Conservation (phyloP, 2,113 vertebrate genomes). For the Zosterops lateralis region DNA sequence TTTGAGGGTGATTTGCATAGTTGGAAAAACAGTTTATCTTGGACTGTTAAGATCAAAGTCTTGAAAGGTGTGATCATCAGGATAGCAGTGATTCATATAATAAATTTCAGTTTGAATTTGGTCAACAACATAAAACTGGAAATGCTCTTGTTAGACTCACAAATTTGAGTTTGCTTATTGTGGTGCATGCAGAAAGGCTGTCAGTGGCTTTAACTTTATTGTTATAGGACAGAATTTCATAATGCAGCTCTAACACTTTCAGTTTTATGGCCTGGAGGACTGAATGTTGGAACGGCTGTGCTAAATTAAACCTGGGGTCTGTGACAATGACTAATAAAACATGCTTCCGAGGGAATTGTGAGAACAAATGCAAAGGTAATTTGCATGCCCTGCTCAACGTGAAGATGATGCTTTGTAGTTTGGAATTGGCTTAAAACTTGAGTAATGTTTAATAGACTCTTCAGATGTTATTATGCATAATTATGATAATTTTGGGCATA, state of each 20-base stretch:
- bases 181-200: neutral
- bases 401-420: neutral
- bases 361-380: slow-evolving; percentile 14
- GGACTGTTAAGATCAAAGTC: neutral
- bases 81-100: neutral
- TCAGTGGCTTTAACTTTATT: neutral
- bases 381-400: neutral
- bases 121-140: neutral
- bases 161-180: neutral
- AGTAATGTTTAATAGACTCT: neutral
- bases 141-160: neutral
- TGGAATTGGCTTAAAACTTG: neutral
- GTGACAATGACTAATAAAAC: slow-evolving; percentile 1
- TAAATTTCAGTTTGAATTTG: neutral
- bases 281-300: neutral
- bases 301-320: slow-evolving; percentile 27
- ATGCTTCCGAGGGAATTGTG: slow-evolving; percentile 1
- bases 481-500: neutral
- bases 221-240: neutral
- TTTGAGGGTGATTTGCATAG: neutral
- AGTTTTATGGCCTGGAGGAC: neutral
- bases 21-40: neutral
- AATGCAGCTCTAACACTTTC: neutral
- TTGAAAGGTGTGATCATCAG: neutral
- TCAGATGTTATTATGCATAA: neutral